These are phyloP conservation scores for Leucophenga montana DNA, from an alignment of 2,888 invertebrate species.

Conservation along the genomic window DNA sequence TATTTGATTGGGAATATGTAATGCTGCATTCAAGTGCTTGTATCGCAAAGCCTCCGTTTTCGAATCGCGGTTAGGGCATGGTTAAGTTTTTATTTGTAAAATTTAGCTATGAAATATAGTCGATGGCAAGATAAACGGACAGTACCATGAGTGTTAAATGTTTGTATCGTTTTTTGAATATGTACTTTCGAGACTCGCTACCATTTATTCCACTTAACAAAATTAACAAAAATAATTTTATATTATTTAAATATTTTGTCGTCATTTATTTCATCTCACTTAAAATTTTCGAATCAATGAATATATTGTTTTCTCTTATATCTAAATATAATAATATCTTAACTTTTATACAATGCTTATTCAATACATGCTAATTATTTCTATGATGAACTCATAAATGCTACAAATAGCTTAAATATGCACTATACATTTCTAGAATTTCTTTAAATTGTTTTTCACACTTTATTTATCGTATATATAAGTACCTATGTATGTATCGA, in stretches of 20 bases:
- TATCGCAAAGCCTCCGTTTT: no score
- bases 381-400: conserved; percentile 13
- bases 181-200: no score
- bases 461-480: conserved; percentile 13
- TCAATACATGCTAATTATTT: conserved; percentile 2
- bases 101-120: no score
- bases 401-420: conserved; percentile 23
- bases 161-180: no score
- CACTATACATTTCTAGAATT: conserved; percentile 29
- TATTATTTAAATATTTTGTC: conserved; percentile 7
- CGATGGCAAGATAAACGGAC: no score
- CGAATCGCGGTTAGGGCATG: no score
- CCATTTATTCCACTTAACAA: neutral
- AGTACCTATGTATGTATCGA: neutral
- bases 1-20: no score
- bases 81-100: no score
- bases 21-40: no score
- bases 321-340: no score
- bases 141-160: no score
- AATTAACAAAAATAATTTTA: neutral
- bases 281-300: conserved; percentile 26
- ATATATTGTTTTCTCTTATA: neutral
- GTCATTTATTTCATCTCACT: conserved; percentile 20
- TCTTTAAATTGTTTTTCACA: conserved; percentile 25
- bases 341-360: no score